Base-by-base conservation (phyloP, 2,888 invertebrate species). In the Drosophila histrio region DNA sequence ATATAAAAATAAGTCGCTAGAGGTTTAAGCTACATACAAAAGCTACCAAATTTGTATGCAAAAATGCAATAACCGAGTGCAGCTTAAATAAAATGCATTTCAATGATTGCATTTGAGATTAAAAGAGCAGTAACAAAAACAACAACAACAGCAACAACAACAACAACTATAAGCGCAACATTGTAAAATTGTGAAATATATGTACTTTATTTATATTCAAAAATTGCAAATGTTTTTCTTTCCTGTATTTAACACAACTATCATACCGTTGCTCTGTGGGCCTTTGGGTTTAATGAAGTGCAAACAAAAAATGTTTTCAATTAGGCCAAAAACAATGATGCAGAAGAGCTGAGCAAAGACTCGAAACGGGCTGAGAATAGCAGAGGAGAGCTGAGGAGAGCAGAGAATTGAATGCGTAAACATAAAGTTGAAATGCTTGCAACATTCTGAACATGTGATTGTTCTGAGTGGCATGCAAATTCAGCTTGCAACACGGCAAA, bases 71-170 rank as follows among this genome's bases (percentile, higher is more conserved):
- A 88, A 76, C 60, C 87, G 77, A 82, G 61, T 73, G 63, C 74
- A 86, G 82, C 87, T 82, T 88, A 88, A 82, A 87, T 86, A 82
- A 83, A 83, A 88, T 88, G 71, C 88, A 88, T 83, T 83, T 88
- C 83, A 77, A 79, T 83, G 80, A 88, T 88, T 88, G 88, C 87
- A 83, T 86, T 88, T 79, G 61, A 88, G 88, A 86, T 88, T 83
- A 72, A 72, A 59, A 47, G 38, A 24, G 28, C 32, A 26, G 36
- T n/a, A n/a, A 36, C n/a, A 39, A 28, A 2, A 52, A 47, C 50
- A 58, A 43, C 54, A 64, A 52, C 58, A 70, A 39, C 54, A 56
- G 39, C 22, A 52, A 38, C 52, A 52, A n/a, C 28, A 57, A 24
- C 46, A 30, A 39, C 7, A 21, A 39, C 30, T 38, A 39, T 46